These are phyloP conservation scores for Patella ulyssiponensis DNA, from an alignment of 2,888 invertebrate genomes.

Conservation along the genomic window DNA sequence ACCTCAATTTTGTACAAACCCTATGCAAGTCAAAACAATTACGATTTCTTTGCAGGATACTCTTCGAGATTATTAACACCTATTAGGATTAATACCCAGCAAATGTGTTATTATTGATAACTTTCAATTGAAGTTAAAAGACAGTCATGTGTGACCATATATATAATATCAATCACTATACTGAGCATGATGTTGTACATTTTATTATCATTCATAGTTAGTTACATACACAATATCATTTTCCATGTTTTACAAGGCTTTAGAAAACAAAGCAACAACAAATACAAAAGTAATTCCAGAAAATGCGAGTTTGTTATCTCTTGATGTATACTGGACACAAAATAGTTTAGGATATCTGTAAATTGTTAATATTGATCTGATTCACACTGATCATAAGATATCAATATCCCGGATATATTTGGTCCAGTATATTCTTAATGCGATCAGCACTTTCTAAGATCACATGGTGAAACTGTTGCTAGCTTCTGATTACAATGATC, in stretches of 20 bases:
- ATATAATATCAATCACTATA: neutral
- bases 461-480: too few species aligned
- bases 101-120: too few species aligned
- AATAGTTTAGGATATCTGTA: neutral
- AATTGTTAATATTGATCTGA: neutral
- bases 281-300: neutral
- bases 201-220: neutral
- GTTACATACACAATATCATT: neutral
- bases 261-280: too few species aligned
- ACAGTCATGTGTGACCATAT: neutral
- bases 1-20: too few species aligned
- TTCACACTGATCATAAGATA: neutral
- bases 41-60: too few species aligned
- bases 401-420: conserved; percentile 7
- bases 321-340: conserved; percentile 12
- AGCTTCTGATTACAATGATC: neutral
- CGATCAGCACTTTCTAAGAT: too few species aligned
- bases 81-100: too few species aligned
- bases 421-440: too few species aligned
- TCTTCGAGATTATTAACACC: too few species aligned
- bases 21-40: too few species aligned
- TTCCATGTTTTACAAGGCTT: too few species aligned
- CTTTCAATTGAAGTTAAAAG: neutral
- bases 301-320: conserved; percentile 7
- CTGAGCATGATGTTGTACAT: neutral